Conservation (phyloP, 2,113 vertebrate species). For the Amblyopsis rosae region DNA sequence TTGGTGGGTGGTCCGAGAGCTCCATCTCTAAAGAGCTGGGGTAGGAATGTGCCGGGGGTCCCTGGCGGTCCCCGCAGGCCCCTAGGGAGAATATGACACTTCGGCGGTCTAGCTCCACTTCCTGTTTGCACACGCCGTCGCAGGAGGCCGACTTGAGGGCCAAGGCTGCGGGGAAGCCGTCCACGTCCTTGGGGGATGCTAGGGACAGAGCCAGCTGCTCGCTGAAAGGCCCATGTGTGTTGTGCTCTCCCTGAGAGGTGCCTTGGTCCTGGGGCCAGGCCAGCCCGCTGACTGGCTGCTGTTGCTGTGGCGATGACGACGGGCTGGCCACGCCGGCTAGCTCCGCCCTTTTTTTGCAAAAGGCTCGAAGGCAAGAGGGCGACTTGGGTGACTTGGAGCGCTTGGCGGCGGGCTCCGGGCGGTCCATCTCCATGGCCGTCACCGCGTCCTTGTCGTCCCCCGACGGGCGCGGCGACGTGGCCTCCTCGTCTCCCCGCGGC, state of each 20-base stretch:
- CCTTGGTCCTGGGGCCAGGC: constrained; percentile 90
- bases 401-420: constrained; percentile 78
- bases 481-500: constrained; percentile 86
- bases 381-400: constrained; percentile 84
- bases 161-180: constrained; percentile 85
- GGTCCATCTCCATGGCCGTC: constrained; percentile 88
- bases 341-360: constrained; percentile 87
- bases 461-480: constrained; percentile 88
- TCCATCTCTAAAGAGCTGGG: constrained; percentile 93
- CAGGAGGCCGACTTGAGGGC: constrained; percentile 87
- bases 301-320: constrained; percentile 74
- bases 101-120: constrained; percentile 92
- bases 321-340: constrained; percentile 82
- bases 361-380: constrained; percentile 87
- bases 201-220: constrained; percentile 85
- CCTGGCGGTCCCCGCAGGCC: constrained; percentile 85
- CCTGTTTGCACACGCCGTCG: constrained; percentile 92
- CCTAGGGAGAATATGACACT: constrained; percentile 98
- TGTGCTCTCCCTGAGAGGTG: constrained; percentile 98
- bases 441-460: constrained; percentile 86
- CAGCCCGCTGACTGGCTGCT: constrained; percentile 89
- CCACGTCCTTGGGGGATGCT: constrained; percentile 85
- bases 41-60: constrained; percentile 90
- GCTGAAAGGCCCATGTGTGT: constrained; percentile 89
- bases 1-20: constrained; percentile 89